Conservation (phyloP, 2,888 invertebrate genomes). For the Agrochola litura region DNA sequence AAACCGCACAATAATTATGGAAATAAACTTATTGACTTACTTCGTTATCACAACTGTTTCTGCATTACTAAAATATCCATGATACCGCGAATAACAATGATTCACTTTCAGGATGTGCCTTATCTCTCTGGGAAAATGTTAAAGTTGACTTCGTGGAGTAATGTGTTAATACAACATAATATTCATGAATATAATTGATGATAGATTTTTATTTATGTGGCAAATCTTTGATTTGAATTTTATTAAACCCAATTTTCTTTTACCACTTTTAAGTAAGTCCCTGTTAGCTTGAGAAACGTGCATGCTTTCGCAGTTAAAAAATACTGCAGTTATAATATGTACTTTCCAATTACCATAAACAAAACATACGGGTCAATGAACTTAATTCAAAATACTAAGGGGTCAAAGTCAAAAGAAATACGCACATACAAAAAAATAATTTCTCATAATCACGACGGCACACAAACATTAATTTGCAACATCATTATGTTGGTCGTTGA, state of each 20-base stretch:
- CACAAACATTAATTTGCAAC: slow-evolving; percentile 65
- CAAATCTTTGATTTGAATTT: neutral
- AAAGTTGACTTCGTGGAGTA: slow-evolving; percentile 19
- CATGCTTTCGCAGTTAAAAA: neutral
- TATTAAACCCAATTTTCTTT: neutral
- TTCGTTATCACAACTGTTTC: slow-evolving; percentile 38
- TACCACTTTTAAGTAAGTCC: neutral
- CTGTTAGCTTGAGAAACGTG: neutral
- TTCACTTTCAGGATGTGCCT: slow-evolving; percentile 69
- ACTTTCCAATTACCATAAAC: neutral
- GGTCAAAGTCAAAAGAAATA: slow-evolving; percentile 47
- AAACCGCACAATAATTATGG: slow-evolving; percentile 2
- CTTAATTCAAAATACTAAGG: slow-evolving; percentile 25
- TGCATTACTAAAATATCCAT: slow-evolving; percentile 51
- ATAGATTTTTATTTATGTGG: neutral
- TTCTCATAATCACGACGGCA: slow-evolving; percentile 56
- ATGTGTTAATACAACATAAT: neutral
- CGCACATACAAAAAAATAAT: slow-evolving; percentile 46
- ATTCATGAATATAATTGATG: neutral
- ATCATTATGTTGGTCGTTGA: slow-evolving; percentile 74
- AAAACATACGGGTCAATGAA: slow-evolving; percentile 27
- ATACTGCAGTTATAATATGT: slow-evolving; percentile 5
- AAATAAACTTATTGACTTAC: slow-evolving; percentile 25
- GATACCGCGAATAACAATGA: slow-evolving; percentile 64
- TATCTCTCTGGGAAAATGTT: slow-evolving; percentile 68